Percentiles rank a stretch among this genome's conserved stretches.
phyloP scores from a whole-genome alignment of 2,113 vertebrate species.

The Columba livia region DNA sequence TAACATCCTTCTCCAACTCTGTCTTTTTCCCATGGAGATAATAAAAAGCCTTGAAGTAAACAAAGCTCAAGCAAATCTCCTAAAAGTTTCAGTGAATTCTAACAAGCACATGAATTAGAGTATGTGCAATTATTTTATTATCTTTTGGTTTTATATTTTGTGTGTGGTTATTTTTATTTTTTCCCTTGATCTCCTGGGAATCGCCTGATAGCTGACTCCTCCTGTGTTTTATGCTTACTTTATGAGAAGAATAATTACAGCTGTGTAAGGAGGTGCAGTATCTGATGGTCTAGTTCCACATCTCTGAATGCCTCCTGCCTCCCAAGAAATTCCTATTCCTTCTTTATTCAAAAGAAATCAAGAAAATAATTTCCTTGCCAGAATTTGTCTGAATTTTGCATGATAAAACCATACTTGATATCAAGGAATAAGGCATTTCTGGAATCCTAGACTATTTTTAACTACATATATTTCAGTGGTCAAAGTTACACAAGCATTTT shows the following conservation, averaged over 20 bases:
- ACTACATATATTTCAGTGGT: slow-evolving; percentile 21
- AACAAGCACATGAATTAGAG: neutral
- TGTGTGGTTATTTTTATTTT: neutral
- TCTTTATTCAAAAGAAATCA: neutral
- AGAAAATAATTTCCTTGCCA: neutral
- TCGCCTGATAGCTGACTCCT: neutral
- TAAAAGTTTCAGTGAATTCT: neutral
- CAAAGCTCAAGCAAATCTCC: neutral
- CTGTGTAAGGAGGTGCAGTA: neutral
- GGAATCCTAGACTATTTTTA: slow-evolving; percentile 22
- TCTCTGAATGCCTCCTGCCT: neutral
- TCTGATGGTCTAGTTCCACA: neutral
- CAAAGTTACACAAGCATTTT: slow-evolving; percentile 7
- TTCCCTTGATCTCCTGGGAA: neutral
- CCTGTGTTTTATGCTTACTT: neutral
- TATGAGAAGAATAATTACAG: neutral
- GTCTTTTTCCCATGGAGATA: neutral
- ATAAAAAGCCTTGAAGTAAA: neutral
- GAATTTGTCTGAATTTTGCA: neutral
- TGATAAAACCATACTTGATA: neutral
- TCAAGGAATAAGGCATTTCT: slow-evolving; percentile 5
- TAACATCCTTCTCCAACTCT: neutral
- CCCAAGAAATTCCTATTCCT: neutral
- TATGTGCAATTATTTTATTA: neutral
- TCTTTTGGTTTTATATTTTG: neutral